Percentiles rank a stretch among this genome's conserved stretches.
phyloP scores from a whole-genome alignment of 2,113 vertebrate genomes.

The Labrus mixtus region DNA sequence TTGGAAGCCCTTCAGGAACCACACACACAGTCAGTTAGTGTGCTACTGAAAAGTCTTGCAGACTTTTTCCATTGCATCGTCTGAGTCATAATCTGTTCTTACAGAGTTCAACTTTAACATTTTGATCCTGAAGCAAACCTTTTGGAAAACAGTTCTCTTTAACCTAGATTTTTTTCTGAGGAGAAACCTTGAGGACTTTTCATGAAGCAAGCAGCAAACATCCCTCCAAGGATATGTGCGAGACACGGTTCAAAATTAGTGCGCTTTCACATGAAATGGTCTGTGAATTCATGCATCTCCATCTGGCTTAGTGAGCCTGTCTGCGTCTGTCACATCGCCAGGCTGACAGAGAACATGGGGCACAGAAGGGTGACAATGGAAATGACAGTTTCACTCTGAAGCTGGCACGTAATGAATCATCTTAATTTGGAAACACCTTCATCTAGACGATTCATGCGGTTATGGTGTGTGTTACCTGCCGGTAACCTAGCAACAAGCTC shows the following conservation, averaged over 20 bases:
- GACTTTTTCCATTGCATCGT: conserved; percentile 43
- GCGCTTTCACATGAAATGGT: conserved; percentile 56
- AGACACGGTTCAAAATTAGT: conserved; percentile 45
- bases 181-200: conserved; percentile 1
- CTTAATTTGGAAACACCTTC: conserved; percentile 63
- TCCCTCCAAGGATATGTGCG: conserved; percentile 14
- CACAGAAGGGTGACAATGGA: conserved; percentile 42
- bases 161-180: conserved; percentile 20
- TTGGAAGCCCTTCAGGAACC: conserved; percentile 35
- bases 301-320: conserved; percentile 58
- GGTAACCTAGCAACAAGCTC: conserved; percentile 74
- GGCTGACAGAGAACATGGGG: conserved; percentile 31
- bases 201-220: conserved; percentile 21
- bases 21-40: conserved; percentile 17
- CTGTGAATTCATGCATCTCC: conserved; percentile 71
- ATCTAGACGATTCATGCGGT: conserved; percentile 37
- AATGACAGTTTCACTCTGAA: conserved; percentile 33
- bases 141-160: conserved; percentile 8
- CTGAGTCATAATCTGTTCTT: conserved; percentile 54
- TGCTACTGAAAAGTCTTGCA: conserved; percentile 5
- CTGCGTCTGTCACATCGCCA: conserved; percentile 53
- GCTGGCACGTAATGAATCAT: conserved; percentile 48
- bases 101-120: conserved; percentile 26
- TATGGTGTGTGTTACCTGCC: conserved; percentile 58
- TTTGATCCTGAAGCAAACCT: conserved; percentile 16